Evolutionary conservation across 2,888 invertebrate genomes (phyloP).

Genomic region (Synanthedon vespiformis): DNA sequence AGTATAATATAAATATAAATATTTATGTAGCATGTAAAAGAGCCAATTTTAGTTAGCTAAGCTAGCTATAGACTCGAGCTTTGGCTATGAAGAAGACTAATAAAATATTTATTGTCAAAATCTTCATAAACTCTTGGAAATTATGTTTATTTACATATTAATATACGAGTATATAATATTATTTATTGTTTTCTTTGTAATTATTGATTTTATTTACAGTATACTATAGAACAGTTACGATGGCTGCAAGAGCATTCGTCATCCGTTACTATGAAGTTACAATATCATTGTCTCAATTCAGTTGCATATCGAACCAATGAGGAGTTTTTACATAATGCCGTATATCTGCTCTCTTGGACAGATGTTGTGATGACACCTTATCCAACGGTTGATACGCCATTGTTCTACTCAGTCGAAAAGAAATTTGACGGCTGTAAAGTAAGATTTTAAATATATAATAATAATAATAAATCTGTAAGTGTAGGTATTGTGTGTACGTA

Average conservation of each 20-base stretch:
- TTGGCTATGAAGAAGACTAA: neutral
- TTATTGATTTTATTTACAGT: neutral
- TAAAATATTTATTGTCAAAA: too few relatives aligned
- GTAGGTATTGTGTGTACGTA: too few relatives aligned
- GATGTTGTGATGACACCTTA: neutral
- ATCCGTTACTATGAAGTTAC: neutral
- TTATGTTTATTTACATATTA: too few relatives aligned
- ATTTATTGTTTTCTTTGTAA: neutral
- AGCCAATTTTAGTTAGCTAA: too few relatives aligned
- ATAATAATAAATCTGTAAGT: too few relatives aligned
- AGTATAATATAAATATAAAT: too few relatives aligned
- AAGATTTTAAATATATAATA: neutral
- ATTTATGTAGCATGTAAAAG: too few relatives aligned
- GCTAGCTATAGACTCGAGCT: too few relatives aligned
- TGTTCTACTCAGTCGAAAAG: neutral
- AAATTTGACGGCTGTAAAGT: neutral
- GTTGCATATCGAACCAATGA: neutral
- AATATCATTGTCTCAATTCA: neutral
- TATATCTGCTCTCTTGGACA: neutral
- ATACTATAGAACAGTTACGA: neutral
- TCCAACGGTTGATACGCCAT: neutral
- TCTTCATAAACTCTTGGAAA: too few relatives aligned
- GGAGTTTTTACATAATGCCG: neutral
- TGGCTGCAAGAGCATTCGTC: neutral
- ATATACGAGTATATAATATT: too few relatives aligned